phyloP scores from a whole-genome alignment of 2,797 vertebrate species.

The Hipposideros larvatus region DNA sequence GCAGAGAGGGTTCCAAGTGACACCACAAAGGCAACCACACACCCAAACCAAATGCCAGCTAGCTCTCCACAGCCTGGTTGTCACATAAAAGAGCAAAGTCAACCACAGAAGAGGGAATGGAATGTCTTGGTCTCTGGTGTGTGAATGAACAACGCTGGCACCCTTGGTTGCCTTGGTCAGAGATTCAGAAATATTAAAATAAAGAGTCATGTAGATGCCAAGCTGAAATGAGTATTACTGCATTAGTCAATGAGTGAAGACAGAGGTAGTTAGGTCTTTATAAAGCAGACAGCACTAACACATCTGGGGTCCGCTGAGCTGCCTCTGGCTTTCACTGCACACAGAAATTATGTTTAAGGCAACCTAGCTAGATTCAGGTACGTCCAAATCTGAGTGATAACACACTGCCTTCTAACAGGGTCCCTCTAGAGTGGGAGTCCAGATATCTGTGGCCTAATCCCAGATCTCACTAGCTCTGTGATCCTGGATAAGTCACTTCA shows the following conservation, averaged over 20 bases:
- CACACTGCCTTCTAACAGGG: background rate
- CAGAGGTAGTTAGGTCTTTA: background rate
- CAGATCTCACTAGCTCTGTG: background rate
- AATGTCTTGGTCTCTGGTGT: background rate
- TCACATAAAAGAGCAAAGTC: background rate
- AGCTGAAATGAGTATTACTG: background rate
- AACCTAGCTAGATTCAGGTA: background rate
- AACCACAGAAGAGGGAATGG: background rate
- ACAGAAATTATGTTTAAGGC: background rate
- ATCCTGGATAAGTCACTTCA: background rate
- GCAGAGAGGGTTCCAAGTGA: background rate
- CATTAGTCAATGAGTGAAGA: background rate
- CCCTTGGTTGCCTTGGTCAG: background rate
- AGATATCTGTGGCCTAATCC: background rate
- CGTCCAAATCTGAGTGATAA: background rate
- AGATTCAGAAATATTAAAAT: slow-evolving; percentile 9
- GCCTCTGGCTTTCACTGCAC: background rate
- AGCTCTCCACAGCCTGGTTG: background rate
- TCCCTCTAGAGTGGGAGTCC: background rate
- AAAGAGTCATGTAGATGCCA: background rate
- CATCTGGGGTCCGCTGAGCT: too few species aligned
- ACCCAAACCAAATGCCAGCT: background rate
- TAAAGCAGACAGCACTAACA: background rate
- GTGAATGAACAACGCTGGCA: background rate
- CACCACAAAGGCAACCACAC: background rate